These are phyloP conservation scores for Nycteola revayana DNA, from an alignment of 2,888 invertebrate genomes.

Conservation along the genomic window DNA sequence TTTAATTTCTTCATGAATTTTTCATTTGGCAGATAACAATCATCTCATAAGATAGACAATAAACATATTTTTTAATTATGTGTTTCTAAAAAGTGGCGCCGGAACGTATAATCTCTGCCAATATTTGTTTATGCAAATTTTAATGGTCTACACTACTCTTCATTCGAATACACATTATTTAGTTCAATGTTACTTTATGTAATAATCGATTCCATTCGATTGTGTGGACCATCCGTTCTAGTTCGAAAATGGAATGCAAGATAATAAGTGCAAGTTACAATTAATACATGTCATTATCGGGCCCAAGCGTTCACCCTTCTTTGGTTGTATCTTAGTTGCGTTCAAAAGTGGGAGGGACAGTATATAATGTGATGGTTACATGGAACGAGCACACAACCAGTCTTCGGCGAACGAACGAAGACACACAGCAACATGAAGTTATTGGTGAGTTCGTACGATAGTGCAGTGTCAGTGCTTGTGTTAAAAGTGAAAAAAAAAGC, in stretches of 20 bases:
- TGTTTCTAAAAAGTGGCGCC: slow-evolving; percentile 1
- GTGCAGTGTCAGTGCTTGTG: slow-evolving; percentile 40
- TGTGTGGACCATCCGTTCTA: slow-evolving; percentile 23
- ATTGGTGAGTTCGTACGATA: slow-evolving; percentile 64
- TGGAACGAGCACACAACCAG: slow-evolving; percentile 66
- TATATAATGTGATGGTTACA: slow-evolving; percentile 62
- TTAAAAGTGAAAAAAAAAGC: slow-evolving; percentile 28
- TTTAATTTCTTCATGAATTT: too few relatives aligned
- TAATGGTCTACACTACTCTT: slow-evolving; percentile 3
- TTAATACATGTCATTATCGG: slow-evolving; percentile 63
- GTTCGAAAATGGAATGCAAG: slow-evolving; percentile 28
- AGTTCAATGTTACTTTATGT: slow-evolving; percentile 17
- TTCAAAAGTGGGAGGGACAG: slow-evolving; percentile 68
- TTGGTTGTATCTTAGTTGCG: slow-evolving; percentile 34
- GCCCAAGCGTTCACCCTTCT: slow-evolving; percentile 47
- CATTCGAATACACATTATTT: slow-evolving; percentile 8
- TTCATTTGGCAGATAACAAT: too few relatives aligned
- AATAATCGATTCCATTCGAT: slow-evolving; percentile 17
- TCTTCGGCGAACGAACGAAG: slow-evolving; percentile 74
- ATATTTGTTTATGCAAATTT: slow-evolving; percentile 16
- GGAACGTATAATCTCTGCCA: slow-evolving; percentile 1
- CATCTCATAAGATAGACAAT: not conserved
- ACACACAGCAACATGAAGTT: slow-evolving; percentile 77
- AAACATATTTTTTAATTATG: not conserved
- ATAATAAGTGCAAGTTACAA: slow-evolving; percentile 52